A percentile compares a stretch with the other conserved stretches of the same genome.
Conservation (phyloP, 1,140 invertebrate genomes). For the Oryzaephilus surinamensis region DNA sequence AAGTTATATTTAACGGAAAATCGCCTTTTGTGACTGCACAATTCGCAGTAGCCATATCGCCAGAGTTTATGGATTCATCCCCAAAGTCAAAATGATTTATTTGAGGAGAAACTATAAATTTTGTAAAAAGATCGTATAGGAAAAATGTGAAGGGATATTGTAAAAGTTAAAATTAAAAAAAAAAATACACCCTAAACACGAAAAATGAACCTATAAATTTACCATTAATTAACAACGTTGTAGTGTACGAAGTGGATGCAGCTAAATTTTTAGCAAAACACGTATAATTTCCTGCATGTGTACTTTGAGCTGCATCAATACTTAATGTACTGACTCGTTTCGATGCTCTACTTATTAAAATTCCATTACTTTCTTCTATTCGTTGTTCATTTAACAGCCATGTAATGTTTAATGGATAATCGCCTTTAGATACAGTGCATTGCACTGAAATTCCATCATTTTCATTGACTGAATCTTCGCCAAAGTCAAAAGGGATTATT, state of each 20-base stretch:
- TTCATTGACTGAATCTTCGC: slow-evolving; percentile 39
- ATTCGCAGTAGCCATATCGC: slow-evolving; percentile 42
- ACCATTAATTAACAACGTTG: slow-evolving; percentile 48
- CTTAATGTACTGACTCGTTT: slow-evolving; percentile 46
- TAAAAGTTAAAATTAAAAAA: slow-evolving; percentile 4
- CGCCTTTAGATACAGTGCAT: slow-evolving; percentile 75
- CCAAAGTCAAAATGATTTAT: slow-evolving; percentile 42
- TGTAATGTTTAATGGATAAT: slow-evolving; percentile 62
- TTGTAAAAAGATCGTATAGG: not conserved
- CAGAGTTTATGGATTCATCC: slow-evolving; percentile 41
- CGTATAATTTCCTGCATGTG: slow-evolving; percentile 46
- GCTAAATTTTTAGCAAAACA: slow-evolving; percentile 46
- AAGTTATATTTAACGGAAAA: slow-evolving; percentile 42
- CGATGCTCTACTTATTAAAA: slow-evolving; percentile 35
- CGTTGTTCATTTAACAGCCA: slow-evolving; percentile 42
- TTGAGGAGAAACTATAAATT: slow-evolving; percentile 40
- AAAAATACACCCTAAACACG: slow-evolving; percentile 1
- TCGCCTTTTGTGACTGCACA: slow-evolving; percentile 48
- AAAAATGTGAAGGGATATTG: not conserved
- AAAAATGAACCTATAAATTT: slow-evolving; percentile 17
- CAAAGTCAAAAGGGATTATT: slow-evolving; percentile 41
- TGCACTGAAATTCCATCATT: slow-evolving; percentile 42
- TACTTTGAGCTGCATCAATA: slow-evolving; percentile 44
- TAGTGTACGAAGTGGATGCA: slow-evolving; percentile 36
- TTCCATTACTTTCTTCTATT: slow-evolving; percentile 24